Evolutionary conservation across 2,113 vertebrate species (phyloP), one percentile per base, ranked within the genome.

Genomic region (Gambusia holbrooki): DNA sequence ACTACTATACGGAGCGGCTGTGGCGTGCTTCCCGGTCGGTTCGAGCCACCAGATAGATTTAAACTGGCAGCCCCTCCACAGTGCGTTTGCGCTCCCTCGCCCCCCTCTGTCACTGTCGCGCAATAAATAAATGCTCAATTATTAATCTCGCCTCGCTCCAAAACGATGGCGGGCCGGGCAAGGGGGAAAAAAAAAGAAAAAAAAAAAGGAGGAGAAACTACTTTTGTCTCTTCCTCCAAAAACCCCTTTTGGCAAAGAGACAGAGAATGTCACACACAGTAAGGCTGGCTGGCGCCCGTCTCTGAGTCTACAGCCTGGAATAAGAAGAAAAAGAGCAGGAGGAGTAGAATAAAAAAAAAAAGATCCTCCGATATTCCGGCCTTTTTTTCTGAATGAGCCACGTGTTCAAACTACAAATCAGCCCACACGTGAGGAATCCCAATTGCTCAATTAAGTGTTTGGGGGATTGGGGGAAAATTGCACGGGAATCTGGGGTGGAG

Each of bases 341-440:
- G 75, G 83, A 66, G 66, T 58, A 2, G 17, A 45, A 10, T 11
- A n/a, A 14, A 54, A 86, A 86, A 63, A 82, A 84, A 93, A 94
- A 96, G 94, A 94, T 92, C 91, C 95, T 93, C 94, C 87, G 94
- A 95, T 95, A 95, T 96, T 96, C 95, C 95, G 96, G 94, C 94
- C 96, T 97, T 93, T 96, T 97, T 97, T 93, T 96, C 96, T 97
- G 95, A 97, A 96, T 97, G 96, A 97, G 97, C 97, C 97, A 98
- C 97, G 97, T 98, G 97, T 98, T 98, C 97, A 96, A 97, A 97
- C 96, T 97, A 96, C 96, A 97, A 97, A 98, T 98, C 96, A 98
- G 95, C 95, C 95, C 95, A 96, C 97, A 98, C 96, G 97, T 97
- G 97, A 98, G 96, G 95, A 96, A 96, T 96, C 95, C 96, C 94